Base-by-base conservation (phyloP, 1,140 invertebrate genomes). In the Protaetia brevitarsis region DNA sequence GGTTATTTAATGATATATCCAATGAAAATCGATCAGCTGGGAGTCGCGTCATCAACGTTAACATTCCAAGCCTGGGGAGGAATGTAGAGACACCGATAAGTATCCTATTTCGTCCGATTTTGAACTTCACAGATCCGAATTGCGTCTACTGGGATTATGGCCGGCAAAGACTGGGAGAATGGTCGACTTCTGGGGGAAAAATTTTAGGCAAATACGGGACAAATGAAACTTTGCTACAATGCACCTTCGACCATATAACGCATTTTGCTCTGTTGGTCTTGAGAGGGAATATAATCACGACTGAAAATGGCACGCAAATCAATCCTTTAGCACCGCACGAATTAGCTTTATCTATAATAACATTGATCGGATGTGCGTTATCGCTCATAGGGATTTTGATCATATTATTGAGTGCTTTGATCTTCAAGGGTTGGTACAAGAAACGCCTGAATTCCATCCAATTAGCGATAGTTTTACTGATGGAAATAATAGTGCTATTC, bases 81-180 rank as follows among this genome's bases (percentile, higher is more conserved):
- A 29, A 11, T 3, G 28, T 23, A 1, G 1, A 59, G 13, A 27
- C 26, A 2, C 57, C 57, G 7, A 29, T 59, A 6, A 11, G 16
- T 0, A 13, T 59, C 1, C 16, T 59, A n/a, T 59, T 59, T 13
- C 57, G 57, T 1, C 23, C 23, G 29, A 13, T 59, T 11, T 29
- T 28, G 8, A 63, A 71, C 28, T 71, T 71, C 19, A 68, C 27
- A 0, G 7, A 19, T 16, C 45, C 68, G 8, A 70, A 69, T 65
- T 87, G 85, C 74, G 80, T 79, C 5, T 86, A 82, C 76, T 87
- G 86, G 86, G 82, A 87, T 73, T 85, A 83, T 71, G 75, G 73
- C 11, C 41, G 1, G 26, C 65, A 29, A 61, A 69, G 69, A 45
- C 70, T 51, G 34, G 74, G 74, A 0, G 74, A 75, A 31, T 86